Evolutionary conservation across 2,888 invertebrate genomes (phyloP), one percentile per base, ranked within the genome.

Genomic region (Hyposoter dolosus): DNA sequence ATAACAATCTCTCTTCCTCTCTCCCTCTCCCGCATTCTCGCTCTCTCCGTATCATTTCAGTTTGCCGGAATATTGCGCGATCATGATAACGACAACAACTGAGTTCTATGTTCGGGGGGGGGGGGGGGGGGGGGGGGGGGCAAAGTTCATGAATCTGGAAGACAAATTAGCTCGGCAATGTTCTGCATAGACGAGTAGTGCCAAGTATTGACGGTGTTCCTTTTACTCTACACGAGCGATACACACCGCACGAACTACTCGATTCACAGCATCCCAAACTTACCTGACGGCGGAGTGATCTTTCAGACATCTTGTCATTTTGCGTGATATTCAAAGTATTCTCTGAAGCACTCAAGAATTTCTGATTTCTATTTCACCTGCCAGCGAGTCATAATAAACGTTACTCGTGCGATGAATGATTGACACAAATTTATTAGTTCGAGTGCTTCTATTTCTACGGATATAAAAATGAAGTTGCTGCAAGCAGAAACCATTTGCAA

Each of bases 141-240:
- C 65, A 81, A 88, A 88, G 89, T 89, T 89, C 87, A 86, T 82
- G 87, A 85, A 77, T 72, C 75, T 84, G 76, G 84, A 78, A 84
- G 79, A 81, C 86, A 90, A 90, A 90, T 90, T 89, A 86, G 87
- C 83, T 83, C 85, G 85, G 88, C 74, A 83, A 65, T 72, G 65
- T 43, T n/a, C 35, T 32, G 65, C 56, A 74, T 40, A 53, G 53
- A 71, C 66, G 32, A 76, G 78, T 4, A 53, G 83, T 43, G 43
- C 12, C 66, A 32, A 81, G 79, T 79, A 84, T 86, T 86, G 82
- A 85, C 85, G 82, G 89, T 84, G 88, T 83, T 86, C 69, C 71
- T 43, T 43, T 85, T 78, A 76, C 80, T 56, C 66, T 40, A 40
- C 10, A 40, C 10, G 78, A 7, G 35, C 23, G 53, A 10, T 28